These are phyloP conservation scores for Kuschelorhynchus macadamiae DNA, from an alignment of 2,888 invertebrate genomes.

Conservation along the genomic window DNA sequence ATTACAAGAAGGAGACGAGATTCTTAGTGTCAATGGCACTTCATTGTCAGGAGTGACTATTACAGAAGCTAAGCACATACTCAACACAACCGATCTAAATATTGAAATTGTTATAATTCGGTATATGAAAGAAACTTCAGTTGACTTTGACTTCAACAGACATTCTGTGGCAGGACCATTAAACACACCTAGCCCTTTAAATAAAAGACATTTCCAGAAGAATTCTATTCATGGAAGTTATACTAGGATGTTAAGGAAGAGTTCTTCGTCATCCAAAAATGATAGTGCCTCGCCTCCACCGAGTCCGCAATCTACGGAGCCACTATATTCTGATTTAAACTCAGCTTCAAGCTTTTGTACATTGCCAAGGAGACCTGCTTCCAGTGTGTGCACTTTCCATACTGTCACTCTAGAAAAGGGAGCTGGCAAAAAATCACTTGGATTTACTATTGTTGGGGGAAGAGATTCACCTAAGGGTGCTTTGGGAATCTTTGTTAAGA, in stretches of 20 bases:
- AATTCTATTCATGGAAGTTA: conserved; percentile 75
- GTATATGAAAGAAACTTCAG: conserved; percentile 79
- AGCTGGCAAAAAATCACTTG: conserved; percentile 85
- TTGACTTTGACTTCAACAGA: conserved; percentile 74
- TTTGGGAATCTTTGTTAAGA: conserved; percentile 89
- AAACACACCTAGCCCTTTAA: conserved; percentile 59
- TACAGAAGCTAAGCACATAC: conserved; percentile 77
- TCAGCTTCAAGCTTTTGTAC: conserved; percentile 77
- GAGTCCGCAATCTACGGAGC: conserved; percentile 21
- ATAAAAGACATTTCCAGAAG: conserved; percentile 74
- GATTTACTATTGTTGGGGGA: conserved; percentile 93
- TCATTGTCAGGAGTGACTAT: conserved; percentile 82
- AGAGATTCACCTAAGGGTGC: conserved; percentile 88
- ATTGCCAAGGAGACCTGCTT: conserved; percentile 79
- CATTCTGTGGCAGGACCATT: conserved; percentile 48
- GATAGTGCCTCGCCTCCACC: conserved; percentile 28
- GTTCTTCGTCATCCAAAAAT: conserved; percentile 45
- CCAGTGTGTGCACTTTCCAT: conserved; percentile 78
- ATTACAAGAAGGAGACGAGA: conserved; percentile 91
- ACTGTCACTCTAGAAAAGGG: conserved; percentile 86
- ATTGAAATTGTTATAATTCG: conserved; percentile 76
- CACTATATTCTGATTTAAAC: conserved; percentile 17
- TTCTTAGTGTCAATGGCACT: conserved; percentile 92
- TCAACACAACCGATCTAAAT: conserved; percentile 74
- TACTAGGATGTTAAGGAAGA: conserved; percentile 66